Percentiles rank a stretch among this genome's conserved stretches.
Conservation (phyloP, 2,797 vertebrate genomes). For the Tokudaia muenninki region DNA sequence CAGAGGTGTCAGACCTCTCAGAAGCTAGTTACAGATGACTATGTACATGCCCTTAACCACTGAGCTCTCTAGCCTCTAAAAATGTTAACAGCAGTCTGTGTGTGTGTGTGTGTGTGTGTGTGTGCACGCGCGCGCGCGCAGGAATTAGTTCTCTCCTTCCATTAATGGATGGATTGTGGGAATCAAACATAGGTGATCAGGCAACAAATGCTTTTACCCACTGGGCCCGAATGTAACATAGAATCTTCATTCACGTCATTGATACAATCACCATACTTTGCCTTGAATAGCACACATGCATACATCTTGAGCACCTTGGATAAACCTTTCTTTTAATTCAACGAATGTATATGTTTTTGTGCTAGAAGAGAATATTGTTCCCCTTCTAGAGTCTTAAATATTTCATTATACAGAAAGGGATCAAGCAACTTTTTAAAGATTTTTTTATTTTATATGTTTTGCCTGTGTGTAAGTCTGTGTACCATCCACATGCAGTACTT, state of each 20-base stretch:
- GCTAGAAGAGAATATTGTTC: not conserved
- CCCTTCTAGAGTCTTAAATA: not conserved
- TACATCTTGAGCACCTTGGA: not conserved
- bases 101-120: not conserved
- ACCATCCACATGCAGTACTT: not conserved
- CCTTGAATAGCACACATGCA: not conserved
- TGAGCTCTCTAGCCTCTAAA: not conserved
- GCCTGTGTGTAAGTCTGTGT: not conserved
- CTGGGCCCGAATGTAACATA: not conserved
- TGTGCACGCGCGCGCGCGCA: rapidly evolving
- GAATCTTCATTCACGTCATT: not conserved
- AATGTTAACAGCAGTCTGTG: not conserved
- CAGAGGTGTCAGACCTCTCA: not conserved
- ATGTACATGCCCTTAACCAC: not conserved
- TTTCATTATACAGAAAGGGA: not conserved
- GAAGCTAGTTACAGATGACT: not conserved
- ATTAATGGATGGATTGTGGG: not conserved
- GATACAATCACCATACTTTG: not conserved
- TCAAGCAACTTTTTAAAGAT: not conserved
- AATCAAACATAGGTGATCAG: not conserved
- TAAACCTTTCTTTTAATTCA: slow-evolving; percentile 30
- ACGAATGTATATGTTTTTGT: not conserved
- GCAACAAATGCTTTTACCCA: not conserved
- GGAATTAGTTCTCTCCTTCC: not conserved
- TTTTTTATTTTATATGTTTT: not conserved